Base-by-base conservation (phyloP, 2,797 vertebrate genomes). In the Pangasius mekongensis region DNA sequence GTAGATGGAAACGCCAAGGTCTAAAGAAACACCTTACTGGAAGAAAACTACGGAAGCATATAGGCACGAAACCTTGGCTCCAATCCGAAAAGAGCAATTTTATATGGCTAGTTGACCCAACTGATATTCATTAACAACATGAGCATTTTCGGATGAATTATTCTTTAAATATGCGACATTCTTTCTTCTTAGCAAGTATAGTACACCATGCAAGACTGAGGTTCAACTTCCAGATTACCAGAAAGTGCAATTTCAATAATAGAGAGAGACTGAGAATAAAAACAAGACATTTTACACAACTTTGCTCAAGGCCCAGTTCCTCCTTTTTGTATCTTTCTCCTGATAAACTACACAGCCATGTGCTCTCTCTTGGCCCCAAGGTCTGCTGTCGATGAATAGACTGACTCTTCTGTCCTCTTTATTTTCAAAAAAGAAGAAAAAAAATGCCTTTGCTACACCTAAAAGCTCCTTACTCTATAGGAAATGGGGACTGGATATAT, bases 401-500 rank as follows among this genome's bases (percentile, higher is more conserved):
- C 27, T 18, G 62, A 39, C 52, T 80, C 36, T 88, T 62, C 76
- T 52, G 47, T 86, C 60, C 54, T 58, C 56, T 62, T 84, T 62
- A 87, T 90, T 90, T 86, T 88, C 62, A 84, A 66, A n/a, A 67
- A 62, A 82, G 49, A 64, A 74, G 87, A 39, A 64, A 20, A 62
- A 20, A 74, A 87, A 86, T 84, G 90, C 83, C 56, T 88, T 86
- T 30, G 39, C 87, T 90, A 84, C 87, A 86, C 52, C 86, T 89
- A 88, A 92, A 95, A 95, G 93, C 93, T 93, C 58, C 88, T 90
- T 87, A 86, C 87, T 92, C 92, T 92, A 94, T 95, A 93, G 89
- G 92, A 52, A 93, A 92, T 91, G 90, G 92, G 94, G 95, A 95
- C 94, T 95, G 92, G 93, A 88, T 87, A 93, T 93, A 94, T 94